These are phyloP conservation scores for Gallinago undulata DNA, from an alignment of 2,113 vertebrate genomes.

Conservation along the genomic window DNA sequence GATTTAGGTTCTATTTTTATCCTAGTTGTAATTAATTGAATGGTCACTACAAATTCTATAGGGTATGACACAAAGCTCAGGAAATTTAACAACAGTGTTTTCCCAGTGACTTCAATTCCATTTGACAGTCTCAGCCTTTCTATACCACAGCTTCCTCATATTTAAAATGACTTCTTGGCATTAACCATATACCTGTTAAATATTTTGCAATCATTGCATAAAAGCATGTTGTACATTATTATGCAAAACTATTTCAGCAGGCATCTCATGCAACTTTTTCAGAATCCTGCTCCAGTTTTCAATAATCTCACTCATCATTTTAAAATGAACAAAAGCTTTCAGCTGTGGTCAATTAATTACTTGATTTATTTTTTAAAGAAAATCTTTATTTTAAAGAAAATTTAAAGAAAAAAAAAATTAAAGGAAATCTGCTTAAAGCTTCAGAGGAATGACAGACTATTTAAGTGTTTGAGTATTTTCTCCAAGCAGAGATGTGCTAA, in stretches of 20 bases:
- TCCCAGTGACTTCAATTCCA: not conserved
- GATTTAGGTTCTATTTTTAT: slow-evolving; percentile 38
- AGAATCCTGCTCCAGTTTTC: not conserved
- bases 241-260: not conserved
- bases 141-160: not conserved
- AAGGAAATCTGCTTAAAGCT: not conserved
- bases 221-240: not conserved
- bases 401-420: too few species aligned
- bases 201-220: not conserved
- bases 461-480: not conserved
- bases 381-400: not conserved
- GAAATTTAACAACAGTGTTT: not conserved
- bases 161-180: not conserved
- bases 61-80: not conserved
- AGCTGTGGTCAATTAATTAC: not conserved
- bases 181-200: not conserved
- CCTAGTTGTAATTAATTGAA: not conserved
- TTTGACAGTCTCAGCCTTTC: not conserved
- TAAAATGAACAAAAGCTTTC: not conserved
- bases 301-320: not conserved
- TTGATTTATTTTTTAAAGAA: not conserved
- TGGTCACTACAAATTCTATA: not conserved
- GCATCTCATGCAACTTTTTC: not conserved
- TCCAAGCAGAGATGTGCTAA: not conserved
- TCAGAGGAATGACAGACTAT: not conserved